Base-by-base conservation (phyloP, 2,113 vertebrate species). In the Peucedramus taeniatus region DNA sequence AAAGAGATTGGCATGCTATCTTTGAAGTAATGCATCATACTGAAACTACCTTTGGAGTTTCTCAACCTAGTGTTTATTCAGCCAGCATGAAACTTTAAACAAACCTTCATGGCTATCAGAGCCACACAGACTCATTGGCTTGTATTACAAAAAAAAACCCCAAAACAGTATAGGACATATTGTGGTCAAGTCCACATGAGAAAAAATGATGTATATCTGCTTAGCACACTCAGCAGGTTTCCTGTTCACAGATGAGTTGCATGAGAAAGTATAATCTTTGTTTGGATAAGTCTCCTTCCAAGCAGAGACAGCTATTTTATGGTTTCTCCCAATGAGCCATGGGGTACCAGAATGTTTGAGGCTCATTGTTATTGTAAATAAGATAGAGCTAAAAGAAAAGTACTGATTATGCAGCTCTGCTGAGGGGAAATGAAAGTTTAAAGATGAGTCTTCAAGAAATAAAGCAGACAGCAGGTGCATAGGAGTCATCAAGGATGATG, bases 21-120 rank as follows among this genome's bases (percentile, higher is more conserved):
- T 96, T 87, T 88, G 87, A 96, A 96, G 85, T 81, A 77, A 88
- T 70, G 83, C 51, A 83, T 89, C 89, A 94, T 47, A 92, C 85
- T 89, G 95, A 97, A 96, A 97, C 92, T 92, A 69, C 80, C 68
- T 80, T 63, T 51, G 75, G 92, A 92, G 40, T 95, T 96, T 90
- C 92, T 83, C 92, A 96, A 90, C 44, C 50, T 56, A 63, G 30
- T 92, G 68, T 83, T 96, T 93, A 68, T 66, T 86, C 76, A 92
- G 64, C 28, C 88, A 75, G 47, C n/a, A 49, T 23, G 90, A 94
- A 95, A 96, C 92, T 88, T 94, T 22, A 83, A 89, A 71, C 51
- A 90, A 94, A 82, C 40, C 26, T 72, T 12, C 66, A 47, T 0
- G 17, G 64, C 28, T 87, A 75, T 35, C 76, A 78, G 27, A 91